These are phyloP conservation scores for Pampus argenteus DNA, from an alignment of 2,797 vertebrate species.

Conservation along the genomic window DNA sequence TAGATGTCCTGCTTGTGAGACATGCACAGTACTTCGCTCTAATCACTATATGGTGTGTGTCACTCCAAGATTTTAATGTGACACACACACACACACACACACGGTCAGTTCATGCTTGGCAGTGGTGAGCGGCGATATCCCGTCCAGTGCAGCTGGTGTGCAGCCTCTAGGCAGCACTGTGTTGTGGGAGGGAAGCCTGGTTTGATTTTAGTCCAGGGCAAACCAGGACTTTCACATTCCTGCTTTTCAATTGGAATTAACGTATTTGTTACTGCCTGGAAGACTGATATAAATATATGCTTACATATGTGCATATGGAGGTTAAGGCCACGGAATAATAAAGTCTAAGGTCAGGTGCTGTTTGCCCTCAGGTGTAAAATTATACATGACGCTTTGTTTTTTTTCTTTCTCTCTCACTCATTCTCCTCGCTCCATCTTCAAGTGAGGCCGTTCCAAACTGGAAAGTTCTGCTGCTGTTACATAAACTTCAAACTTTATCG, in stretches of 20 bases:
- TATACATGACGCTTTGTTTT: conserved; percentile 64
- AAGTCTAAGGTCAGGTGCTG: conserved; percentile 60
- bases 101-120: conserved; percentile 61
- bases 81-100: conserved; percentile 42
- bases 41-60: conserved; percentile 49
- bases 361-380: conserved; percentile 61
- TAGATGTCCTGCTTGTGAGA: conserved; percentile 44
- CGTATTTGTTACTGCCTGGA: conserved; percentile 64
- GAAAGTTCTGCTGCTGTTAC: conserved; percentile 70
- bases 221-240: conserved; percentile 74
- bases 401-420: conserved; percentile 36
- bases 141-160: conserved; percentile 70
- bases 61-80: conserved; percentile 51
- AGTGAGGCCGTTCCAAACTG: conserved; percentile 67
- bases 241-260: conserved; percentile 76
- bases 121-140: conserved; percentile 56
- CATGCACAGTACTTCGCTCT: conserved; percentile 20
- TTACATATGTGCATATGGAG: conserved; percentile 61
- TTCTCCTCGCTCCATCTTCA: conserved; percentile 60
- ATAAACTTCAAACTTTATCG: conserved; percentile 68
- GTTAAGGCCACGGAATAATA: conserved; percentile 50
- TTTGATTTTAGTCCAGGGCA: conserved; percentile 75
- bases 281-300: conserved; percentile 68
- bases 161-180: conserved; percentile 68
- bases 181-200: conserved; percentile 65